Evolutionary conservation across 2,113 vertebrate species (phyloP).

Genomic region (Polypterus bichir): DNA sequence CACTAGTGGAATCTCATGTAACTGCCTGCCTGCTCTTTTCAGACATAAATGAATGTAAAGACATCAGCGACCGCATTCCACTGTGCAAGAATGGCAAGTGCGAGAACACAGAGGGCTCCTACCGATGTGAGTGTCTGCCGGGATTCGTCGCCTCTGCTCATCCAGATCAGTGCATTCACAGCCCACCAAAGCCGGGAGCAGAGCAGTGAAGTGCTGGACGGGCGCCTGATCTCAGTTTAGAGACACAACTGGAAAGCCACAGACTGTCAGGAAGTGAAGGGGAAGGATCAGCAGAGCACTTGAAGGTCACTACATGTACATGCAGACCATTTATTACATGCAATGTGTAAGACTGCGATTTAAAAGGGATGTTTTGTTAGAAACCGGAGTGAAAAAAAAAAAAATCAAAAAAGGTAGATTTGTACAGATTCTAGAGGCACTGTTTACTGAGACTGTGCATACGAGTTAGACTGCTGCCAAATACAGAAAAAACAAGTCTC

Average conservation of each 20-base stretch:
- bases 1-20: neutral
- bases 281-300: slow-evolving; percentile 21
- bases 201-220: neutral
- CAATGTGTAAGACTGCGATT: too few relatives aligned
- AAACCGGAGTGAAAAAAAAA: slow-evolving; percentile 35
- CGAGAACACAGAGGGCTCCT: slow-evolving; percentile 80
- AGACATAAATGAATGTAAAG: slow-evolving; percentile 88
- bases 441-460: too few relatives aligned
- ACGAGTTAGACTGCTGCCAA: too few relatives aligned
- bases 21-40: slow-evolving; percentile 11
- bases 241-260: slow-evolving; percentile 14
- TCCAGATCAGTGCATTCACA: slow-evolving; percentile 66
- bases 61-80: slow-evolving; percentile 60
- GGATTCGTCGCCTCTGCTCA: slow-evolving; percentile 60
- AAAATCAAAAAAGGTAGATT: slow-evolving; percentile 5
- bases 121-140: slow-evolving; percentile 67
- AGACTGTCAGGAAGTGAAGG: slow-evolving; percentile 22
- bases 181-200: slow-evolving; percentile 28
- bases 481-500: too few relatives aligned
- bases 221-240: neutral
- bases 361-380: slow-evolving; percentile 12
- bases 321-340: slow-evolving; percentile 13
- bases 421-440: too few relatives aligned
- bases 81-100: slow-evolving; percentile 71
- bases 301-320: slow-evolving; percentile 17